Evolutionary conservation across 2,888 invertebrate species (phyloP).

Genomic region (Aphodius granarius): DNA sequence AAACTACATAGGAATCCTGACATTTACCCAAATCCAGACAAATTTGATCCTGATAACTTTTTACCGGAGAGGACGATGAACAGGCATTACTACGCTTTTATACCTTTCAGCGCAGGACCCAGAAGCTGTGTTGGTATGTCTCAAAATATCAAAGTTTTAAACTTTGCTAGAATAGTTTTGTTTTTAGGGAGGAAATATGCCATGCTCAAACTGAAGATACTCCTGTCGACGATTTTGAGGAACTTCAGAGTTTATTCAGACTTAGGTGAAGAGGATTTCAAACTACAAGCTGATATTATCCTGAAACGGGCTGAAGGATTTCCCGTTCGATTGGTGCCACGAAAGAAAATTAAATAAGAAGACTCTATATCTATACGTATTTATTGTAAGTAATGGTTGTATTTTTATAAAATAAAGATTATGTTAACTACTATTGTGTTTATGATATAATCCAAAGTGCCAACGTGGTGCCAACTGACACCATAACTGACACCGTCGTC

Average conservation of each 20-base stretch:
- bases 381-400: background rate
- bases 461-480: too few species aligned
- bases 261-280: slow-evolving; percentile 66
- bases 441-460: too few species aligned
- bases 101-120: slow-evolving; percentile 81
- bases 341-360: slow-evolving; percentile 50
- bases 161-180: background rate
- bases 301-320: slow-evolving; percentile 75
- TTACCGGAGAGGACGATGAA: slow-evolving; percentile 73
- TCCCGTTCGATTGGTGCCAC: slow-evolving; percentile 68
- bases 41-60: slow-evolving; percentile 80
- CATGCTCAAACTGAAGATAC: slow-evolving; percentile 74
- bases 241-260: slow-evolving; percentile 67
- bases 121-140: slow-evolving; percentile 74
- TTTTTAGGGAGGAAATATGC: slow-evolving; percentile 73
- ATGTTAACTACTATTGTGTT: too few species aligned
- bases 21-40: slow-evolving; percentile 69
- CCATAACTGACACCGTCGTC: background rate
- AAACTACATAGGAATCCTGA: slow-evolving; percentile 68
- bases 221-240: slow-evolving; percentile 71
- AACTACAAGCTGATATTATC: slow-evolving; percentile 72
- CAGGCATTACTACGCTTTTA: slow-evolving; percentile 77
- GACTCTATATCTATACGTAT: background rate
- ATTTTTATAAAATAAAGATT: background rate
- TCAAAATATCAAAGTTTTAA: background rate